A percentile compares a stretch with the other conserved stretches of the same genome.
phyloP scores from a whole-genome alignment of 1,140 invertebrate species.

The Tetraneura akinire region DNA sequence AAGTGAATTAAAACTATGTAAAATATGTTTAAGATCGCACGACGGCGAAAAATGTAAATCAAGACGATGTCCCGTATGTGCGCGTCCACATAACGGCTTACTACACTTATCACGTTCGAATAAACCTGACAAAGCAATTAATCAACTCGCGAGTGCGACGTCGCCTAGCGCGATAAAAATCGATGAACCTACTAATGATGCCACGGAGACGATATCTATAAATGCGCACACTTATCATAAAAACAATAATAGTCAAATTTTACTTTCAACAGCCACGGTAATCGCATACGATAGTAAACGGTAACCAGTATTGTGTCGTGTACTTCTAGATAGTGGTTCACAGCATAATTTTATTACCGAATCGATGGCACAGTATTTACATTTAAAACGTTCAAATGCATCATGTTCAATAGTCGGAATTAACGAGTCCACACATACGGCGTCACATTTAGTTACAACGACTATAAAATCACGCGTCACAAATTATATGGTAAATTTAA shows the following conservation, averaged over 20 bases:
- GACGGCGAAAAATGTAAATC: background rate
- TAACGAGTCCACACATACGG: background rate
- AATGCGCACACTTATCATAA: background rate
- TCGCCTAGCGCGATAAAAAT: background rate
- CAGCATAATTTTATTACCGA: constrained; percentile 4
- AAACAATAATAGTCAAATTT: background rate
- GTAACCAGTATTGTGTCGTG: background rate
- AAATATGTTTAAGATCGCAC: constrained; percentile 11
- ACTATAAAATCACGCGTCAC: background rate
- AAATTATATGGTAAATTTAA: background rate
- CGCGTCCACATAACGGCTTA: background rate
- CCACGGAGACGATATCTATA: background rate
- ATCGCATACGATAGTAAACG: background rate
- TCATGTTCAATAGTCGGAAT: background rate
- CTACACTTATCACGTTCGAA: background rate
- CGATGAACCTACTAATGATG: background rate
- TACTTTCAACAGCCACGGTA: background rate
- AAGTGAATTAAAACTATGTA: background rate
- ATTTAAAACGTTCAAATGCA: background rate
- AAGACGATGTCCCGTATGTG: background rate
- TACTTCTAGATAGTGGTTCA: background rate
- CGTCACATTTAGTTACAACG: background rate
- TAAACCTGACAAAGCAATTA: background rate
- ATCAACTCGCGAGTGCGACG: too few species aligned
- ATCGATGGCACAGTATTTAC: background rate